These are phyloP conservation scores for Planococcus citri DNA, from an alignment of 1,140 invertebrate species.

Conservation along the genomic window DNA sequence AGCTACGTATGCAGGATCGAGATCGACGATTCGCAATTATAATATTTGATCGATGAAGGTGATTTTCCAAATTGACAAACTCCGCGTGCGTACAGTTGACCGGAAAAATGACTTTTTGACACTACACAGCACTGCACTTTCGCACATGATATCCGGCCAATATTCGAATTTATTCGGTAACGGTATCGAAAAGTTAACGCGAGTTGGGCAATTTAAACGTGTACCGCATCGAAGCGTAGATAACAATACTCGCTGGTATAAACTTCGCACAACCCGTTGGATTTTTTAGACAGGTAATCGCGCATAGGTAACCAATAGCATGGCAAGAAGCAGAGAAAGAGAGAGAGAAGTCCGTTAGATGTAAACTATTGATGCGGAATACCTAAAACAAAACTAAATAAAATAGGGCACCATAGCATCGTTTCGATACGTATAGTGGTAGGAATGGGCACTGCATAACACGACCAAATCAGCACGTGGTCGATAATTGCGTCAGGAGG, in stretches of 20 bases:
- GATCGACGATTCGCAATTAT: too few species aligned
- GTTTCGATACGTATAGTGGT: neutral
- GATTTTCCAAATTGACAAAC: too few species aligned
- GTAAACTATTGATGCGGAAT: slow-evolving; percentile 15
- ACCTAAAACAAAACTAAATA: slow-evolving; percentile 11
- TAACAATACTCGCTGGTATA: neutral
- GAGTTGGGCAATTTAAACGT: neutral
- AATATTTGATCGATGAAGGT: too few species aligned
- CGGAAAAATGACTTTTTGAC: neutral
- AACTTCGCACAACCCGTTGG: neutral
- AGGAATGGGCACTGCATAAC: neutral
- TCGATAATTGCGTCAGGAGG: slow-evolving; percentile 19
- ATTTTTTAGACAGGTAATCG: neutral
- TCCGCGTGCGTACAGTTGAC: neutral
- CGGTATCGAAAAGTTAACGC: neutral
- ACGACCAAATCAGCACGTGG: slow-evolving; percentile 14
- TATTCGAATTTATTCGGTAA: neutral
- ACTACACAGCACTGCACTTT: neutral
- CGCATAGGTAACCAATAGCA: neutral
- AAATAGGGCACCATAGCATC: neutral
- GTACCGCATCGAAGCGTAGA: neutral
- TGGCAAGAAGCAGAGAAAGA: too few species aligned
- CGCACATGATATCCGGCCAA: neutral
- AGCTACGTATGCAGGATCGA: too few species aligned
- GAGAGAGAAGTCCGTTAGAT: slow-evolving; percentile 11